These are phyloP conservation scores for Erannis defoliaria DNA, from an alignment of 2,888 invertebrate species.

Conservation along the genomic window DNA sequence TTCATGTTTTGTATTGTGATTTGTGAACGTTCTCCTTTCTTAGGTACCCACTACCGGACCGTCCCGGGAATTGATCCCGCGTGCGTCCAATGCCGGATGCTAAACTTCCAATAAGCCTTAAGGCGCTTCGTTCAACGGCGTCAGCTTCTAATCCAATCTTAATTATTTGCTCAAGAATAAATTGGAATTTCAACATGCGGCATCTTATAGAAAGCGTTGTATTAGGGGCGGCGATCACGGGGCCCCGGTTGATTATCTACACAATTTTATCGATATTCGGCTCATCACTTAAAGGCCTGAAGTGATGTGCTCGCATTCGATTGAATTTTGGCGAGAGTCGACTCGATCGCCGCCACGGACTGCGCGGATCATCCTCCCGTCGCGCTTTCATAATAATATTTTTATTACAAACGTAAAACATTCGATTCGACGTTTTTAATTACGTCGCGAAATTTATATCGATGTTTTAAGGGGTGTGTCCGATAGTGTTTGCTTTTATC, in stretches of 20 bases:
- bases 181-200: constrained; percentile 64
- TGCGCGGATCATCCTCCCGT: constrained; percentile 72
- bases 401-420: constrained; percentile 67
- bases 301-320: constrained; percentile 77
- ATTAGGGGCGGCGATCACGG: constrained; percentile 77
- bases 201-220: constrained; percentile 62
- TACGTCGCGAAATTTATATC: constrained; percentile 64
- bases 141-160: constrained; percentile 18
- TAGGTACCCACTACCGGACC: constrained; percentile 68
- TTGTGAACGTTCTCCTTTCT: constrained; percentile 57
- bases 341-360: constrained; percentile 77
- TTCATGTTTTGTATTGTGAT: constrained; percentile 77
- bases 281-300: constrained; percentile 83
- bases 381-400: constrained; percentile 53
- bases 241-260: constrained; percentile 76
- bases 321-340: constrained; percentile 73
- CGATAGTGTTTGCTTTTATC: constrained; percentile 80
- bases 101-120: constrained; percentile 59
- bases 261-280: constrained; percentile 73
- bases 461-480: constrained; percentile 71
- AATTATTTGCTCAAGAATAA: constrained; percentile 34
- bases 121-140: constrained; percentile 15
- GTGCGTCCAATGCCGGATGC: constrained; percentile 66
- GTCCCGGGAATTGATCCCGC: constrained; percentile 67
- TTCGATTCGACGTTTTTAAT: constrained; percentile 69